Conservation (phyloP, 2,888 invertebrate genomes). For the Creontiades dilutus region DNA sequence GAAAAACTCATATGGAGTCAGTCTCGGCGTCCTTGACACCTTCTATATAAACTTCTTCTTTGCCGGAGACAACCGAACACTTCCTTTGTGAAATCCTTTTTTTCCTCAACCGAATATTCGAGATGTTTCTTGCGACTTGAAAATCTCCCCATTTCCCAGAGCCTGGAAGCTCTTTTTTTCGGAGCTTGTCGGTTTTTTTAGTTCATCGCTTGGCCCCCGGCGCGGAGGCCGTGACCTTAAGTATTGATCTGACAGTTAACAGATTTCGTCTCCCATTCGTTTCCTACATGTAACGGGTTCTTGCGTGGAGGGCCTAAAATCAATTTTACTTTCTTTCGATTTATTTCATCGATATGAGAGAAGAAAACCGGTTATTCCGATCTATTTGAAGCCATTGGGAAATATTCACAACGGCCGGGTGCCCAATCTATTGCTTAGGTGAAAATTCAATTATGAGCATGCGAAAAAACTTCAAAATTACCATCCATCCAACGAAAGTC, state of each 20-base stretch:
- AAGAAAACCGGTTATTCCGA: too few relatives aligned
- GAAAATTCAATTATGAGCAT: too few relatives aligned
- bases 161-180: background rate
- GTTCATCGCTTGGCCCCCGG: conserved; percentile 24
- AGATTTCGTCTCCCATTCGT: conserved; percentile 53
- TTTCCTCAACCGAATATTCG: conserved; percentile 3
- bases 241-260: conserved; percentile 67
- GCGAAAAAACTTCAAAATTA: too few relatives aligned
- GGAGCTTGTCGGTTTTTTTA: background rate
- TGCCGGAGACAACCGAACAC: background rate
- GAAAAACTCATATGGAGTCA: background rate
- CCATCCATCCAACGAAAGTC: too few relatives aligned
- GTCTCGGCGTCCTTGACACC: conserved; percentile 5
- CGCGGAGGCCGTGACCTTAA: conserved; percentile 60
- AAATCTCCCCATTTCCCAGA: background rate
- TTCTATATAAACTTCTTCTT: background rate
- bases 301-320: too few relatives aligned
- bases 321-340: too few relatives aligned
- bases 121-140: background rate
- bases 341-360: too few relatives aligned
- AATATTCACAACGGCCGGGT: too few relatives aligned
- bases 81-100: background rate
- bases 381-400: too few relatives aligned
- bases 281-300: background rate
- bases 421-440: too few relatives aligned